These are phyloP conservation scores for Dendroctonus valens DNA, from an alignment of 1,140 invertebrate genomes.

Conservation along the genomic window DNA sequence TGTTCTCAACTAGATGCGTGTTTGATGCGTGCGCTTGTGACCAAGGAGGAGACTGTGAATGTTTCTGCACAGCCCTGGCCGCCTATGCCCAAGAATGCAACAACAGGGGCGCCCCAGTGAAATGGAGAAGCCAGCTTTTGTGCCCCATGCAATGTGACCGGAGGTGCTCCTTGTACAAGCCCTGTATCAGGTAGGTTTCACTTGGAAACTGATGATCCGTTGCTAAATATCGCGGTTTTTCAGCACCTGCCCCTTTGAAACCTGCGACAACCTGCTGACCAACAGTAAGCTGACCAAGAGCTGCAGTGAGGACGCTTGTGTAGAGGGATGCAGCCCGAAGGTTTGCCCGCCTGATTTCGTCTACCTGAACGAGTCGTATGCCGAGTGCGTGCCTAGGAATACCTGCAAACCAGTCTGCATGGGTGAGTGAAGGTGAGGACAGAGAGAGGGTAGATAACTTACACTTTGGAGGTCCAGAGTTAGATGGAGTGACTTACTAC, in stretches of 20 bases:
- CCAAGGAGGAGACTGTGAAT: conserved; percentile 84
- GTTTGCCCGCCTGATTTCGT: conserved; percentile 69
- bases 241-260: conserved; percentile 75
- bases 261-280: conserved; percentile 77
- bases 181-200: conserved; percentile 56
- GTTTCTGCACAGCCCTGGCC: conserved; percentile 82
- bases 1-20: conserved; percentile 64
- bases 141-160: conserved; percentile 89
- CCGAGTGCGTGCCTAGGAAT: conserved; percentile 70
- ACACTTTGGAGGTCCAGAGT: conserved; percentile 37
- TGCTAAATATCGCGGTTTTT: conserved; percentile 44
- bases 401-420: conserved; percentile 71
- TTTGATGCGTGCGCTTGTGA: conserved; percentile 86
- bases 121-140: conserved; percentile 76
- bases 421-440: conserved; percentile 30
- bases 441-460: too few species aligned
- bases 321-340: conserved; percentile 75
- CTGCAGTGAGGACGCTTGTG: conserved; percentile 71
- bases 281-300: conserved; percentile 57
- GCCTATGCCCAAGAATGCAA: conserved; percentile 83
- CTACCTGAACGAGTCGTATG: conserved; percentile 65
- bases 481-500: conserved; percentile 64
- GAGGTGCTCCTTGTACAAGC: conserved; percentile 71
- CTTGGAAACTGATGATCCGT: neutral
- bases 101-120: conserved; percentile 65